A percentile compares a stretch with the other conserved stretches of the same genome.
Conservation (phyloP, 2,888 invertebrate species). For the Hydrotaea diabolus region DNA sequence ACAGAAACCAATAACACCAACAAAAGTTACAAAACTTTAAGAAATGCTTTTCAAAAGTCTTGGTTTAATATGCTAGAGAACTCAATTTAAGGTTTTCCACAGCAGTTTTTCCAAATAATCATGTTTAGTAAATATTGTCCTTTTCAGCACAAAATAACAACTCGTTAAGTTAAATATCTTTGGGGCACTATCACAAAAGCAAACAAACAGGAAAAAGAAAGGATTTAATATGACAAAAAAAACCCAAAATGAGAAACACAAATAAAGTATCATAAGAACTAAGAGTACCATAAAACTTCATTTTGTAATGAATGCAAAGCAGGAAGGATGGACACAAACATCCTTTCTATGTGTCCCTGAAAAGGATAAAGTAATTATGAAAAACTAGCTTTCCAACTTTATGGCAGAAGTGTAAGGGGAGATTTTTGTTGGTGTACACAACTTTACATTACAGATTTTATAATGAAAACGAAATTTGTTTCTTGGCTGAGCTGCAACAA, state of each 20-base stretch:
- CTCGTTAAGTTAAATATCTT: background rate
- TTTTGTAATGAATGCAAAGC: background rate
- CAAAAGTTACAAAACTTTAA: no score
- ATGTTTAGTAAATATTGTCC: background rate
- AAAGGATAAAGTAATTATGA: background rate
- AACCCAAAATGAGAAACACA: no score
- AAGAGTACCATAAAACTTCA: background rate
- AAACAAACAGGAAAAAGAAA: background rate
- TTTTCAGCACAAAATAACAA: background rate
- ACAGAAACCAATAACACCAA: no score
- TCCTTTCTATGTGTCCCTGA: background rate
- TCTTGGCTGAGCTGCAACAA: background rate
- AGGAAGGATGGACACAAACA: no score
- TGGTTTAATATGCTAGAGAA: no score
- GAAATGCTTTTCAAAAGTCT: no score
- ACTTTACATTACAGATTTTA: no score
- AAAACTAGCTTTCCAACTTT: no score
- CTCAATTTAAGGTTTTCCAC: background rate
- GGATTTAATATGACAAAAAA: background rate
- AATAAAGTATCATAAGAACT: background rate
- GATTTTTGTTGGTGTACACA: no score
- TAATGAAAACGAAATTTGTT: no score
- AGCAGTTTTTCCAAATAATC: background rate
- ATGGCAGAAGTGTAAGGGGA: no score
- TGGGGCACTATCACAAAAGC: background rate